These are phyloP conservation scores for Rhopalosiphum nymphaeae DNA, from an alignment of 2,888 invertebrate species.

Conservation along the genomic window DNA sequence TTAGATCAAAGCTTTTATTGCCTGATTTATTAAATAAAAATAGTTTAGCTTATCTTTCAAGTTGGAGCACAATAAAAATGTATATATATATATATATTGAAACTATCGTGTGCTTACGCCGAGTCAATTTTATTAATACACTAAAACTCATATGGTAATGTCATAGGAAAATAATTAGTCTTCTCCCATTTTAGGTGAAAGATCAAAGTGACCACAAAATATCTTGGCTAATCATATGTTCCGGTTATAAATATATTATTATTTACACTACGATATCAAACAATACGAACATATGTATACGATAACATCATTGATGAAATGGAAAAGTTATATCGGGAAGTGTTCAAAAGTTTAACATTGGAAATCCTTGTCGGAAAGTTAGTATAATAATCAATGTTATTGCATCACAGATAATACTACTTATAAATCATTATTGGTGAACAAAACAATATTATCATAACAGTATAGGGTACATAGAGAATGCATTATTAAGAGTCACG, in stretches of 20 bases:
- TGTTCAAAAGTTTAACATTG: constrained; percentile 12
- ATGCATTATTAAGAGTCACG: neutral
- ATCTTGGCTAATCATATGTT: neutral
- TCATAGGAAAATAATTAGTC: neutral
- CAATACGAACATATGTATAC: neutral
- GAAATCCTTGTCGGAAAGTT: constrained; percentile 3
- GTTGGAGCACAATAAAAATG: neutral
- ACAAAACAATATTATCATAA: constrained; percentile 19
- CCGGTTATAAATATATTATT: neutral
- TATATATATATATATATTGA: neutral
- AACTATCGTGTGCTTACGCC: neutral
- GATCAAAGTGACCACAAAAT: neutral
- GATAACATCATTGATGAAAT: constrained; percentile 5
- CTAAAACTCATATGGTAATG: neutral
- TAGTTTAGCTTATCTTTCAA: neutral
- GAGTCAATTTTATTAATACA: neutral
- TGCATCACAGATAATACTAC: neutral
- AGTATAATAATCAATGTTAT: constrained; percentile 13
- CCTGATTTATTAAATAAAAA: neutral
- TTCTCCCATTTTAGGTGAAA: neutral
- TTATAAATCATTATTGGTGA: constrained; percentile 20
- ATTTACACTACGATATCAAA: neutral
- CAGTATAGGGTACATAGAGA: neutral
- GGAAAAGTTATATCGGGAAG: constrained; percentile 5
- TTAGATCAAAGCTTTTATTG: neutral